Base-by-base conservation (phyloP, 2,797 vertebrate species). In the Hozukius guyotensis region DNA sequence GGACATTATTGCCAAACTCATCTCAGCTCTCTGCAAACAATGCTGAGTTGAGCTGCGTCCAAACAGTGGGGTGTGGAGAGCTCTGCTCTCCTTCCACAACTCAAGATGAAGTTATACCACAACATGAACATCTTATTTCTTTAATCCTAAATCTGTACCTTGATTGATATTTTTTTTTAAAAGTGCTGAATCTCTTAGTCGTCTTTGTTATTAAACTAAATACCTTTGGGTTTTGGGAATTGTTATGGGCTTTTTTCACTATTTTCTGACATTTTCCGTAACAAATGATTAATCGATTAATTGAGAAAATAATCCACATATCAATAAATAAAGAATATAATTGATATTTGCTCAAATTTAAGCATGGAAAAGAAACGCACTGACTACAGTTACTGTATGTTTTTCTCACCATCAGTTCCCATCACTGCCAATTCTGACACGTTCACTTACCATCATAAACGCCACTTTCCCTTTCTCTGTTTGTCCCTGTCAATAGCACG, bases 1-100 rank as follows among this genome's bases (percentile, higher is more conserved):
- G 16, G 42, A 18, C 42, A 49, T 8, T 49, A 49, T 49, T 49
- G 46, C 46, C 46, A 18, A 49, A 49, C 16, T 49, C 55, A 5
- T 62, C 76, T 57, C 63, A 46, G 66, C 81, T 77, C 67, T 74
- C 27, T 1, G 59, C 61, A 82, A 75, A 84, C 82, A 83, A 53
- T 78, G 70, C 83, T 10, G 61, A 79, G 72, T 85, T 83, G 85
- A 82, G 53, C 74, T 71, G 49, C 7, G 2, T 85, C 67, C 84
- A 85, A 70, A 78, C 78, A 76, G 53, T 27, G 36, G 66, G 59
- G 24, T 57, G 62, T 70, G 49, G 70, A 71, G 73, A 81, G 67
- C 70, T 57, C 69, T 69, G n/a, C 57, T 69, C 56, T 71, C n/a
- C 22, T 52, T 81, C 25, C 67, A 20, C 24, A 0, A 6, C 76